Evolutionary conservation across 1,140 invertebrate species (phyloP), one percentile per base, ranked within the genome.

Genomic region (Pararge aegeria): DNA sequence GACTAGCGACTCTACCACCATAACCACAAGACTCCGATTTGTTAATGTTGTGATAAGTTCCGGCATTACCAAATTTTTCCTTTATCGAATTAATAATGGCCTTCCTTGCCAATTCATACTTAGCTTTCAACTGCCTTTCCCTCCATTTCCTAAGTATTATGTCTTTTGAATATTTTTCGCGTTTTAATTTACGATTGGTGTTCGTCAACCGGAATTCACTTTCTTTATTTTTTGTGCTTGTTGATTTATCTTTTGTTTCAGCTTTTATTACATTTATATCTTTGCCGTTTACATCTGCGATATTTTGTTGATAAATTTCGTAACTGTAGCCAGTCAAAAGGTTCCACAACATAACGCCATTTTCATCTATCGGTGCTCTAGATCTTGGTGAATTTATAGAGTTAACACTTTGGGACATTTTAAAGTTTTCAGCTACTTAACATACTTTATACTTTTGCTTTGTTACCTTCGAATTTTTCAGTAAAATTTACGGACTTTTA

Each of bases 41-140:
- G 6, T 30, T 27, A 24, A 61, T 51, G 30, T 1, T 12, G n/a
- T 7, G 9, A 34, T 34, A 30, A 6, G 10, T 12, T 10, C 46
- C 38, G 59, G 51, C 52, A 12, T 55, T 63, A 49, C 56, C 59
- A 63, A 83, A 83, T 81, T 89, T 89, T 69, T 79, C 76, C 75
- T 84, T 87, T 72, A 87, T 76, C 64, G 82, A 83, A 75, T 80
- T 80, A 73, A 87, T 89, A 73, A 89, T 73, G 20, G 81, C 78
- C 55, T 64, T 75, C 69, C 75, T 81, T 54, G 80, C 77, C 66
- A 72, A 75, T 70, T 86, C 80, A 54, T 79, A 79, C 57, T 70
- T 80, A 18, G 64, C 62, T 75, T 67, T 85, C 5, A 78, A 73
- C 75, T 79, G 77, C 51, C 63, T 64, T 74, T 84, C 82, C 62